Conservation (phyloP, 2,113 vertebrate species). For the Cottus gobio region DNA sequence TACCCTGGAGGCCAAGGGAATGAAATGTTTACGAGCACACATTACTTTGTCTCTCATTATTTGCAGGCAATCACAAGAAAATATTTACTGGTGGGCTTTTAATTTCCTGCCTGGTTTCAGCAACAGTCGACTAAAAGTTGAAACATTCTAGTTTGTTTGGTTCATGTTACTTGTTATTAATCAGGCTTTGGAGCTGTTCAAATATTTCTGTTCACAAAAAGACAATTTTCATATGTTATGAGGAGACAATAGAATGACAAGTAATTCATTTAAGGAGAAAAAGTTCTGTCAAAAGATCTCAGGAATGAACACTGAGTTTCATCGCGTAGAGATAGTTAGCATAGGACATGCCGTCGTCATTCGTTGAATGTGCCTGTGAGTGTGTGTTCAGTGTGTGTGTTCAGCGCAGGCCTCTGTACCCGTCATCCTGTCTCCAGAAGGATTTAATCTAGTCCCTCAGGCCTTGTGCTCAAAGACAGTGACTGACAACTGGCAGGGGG, state of each 20-base stretch:
- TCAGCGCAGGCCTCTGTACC: constrained; percentile 55
- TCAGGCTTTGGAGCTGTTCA: constrained; percentile 5
- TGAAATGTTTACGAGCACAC: constrained; percentile 67
- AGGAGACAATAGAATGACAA: constrained; percentile 11
- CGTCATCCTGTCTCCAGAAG: constrained; percentile 82
- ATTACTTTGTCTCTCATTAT: constrained; percentile 65
- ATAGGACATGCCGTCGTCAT: constrained; percentile 51
- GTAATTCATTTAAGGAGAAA: constrained; percentile 29
- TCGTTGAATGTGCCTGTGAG: constrained; percentile 39
- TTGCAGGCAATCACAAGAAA: constrained; percentile 59
- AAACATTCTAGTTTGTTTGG: constrained; percentile 47
- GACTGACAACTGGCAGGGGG: constrained; percentile 81
- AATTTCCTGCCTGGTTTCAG: constrained; percentile 60
- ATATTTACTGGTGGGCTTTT: constrained; percentile 64
- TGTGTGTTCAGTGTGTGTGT: constrained; percentile 26
- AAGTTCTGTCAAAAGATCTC: constrained; percentile 30
- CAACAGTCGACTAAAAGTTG: constrained; percentile 46
- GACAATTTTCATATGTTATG: neutral
- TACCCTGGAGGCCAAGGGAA: constrained; percentile 33
- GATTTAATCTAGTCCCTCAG: constrained; percentile 81
- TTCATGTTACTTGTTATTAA: constrained; percentile 23
- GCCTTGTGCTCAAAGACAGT: constrained; percentile 77
- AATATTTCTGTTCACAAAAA: constrained; percentile 19
- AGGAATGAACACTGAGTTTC: constrained; percentile 47
- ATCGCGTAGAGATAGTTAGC: constrained; percentile 54